These are phyloP conservation scores for Dicycla oo DNA, from an alignment of 2,888 invertebrate genomes.

Conservation along the genomic window DNA sequence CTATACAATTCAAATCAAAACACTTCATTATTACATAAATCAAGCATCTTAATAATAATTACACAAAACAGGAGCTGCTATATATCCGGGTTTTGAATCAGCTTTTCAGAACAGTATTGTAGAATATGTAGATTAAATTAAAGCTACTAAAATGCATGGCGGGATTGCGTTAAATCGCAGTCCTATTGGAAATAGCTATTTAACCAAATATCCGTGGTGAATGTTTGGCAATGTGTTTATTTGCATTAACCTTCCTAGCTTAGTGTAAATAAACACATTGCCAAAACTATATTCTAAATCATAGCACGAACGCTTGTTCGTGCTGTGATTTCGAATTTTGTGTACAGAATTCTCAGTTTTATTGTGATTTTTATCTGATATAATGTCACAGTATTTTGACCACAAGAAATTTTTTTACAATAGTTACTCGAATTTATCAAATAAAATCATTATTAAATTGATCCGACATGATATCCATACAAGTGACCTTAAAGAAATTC, in stretches of 20 bases:
- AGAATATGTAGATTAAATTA: constrained; percentile 34
- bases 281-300: too few relatives aligned
- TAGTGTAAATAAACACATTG: too few relatives aligned
- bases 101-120: constrained; percentile 3
- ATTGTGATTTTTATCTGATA: background rate
- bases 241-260: too few relatives aligned
- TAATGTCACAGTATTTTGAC: too few relatives aligned
- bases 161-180: constrained; percentile 30
- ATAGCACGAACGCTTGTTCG: too few relatives aligned
- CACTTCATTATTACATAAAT: background rate
- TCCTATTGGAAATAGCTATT: constrained; percentile 36
- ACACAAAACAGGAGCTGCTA: background rate
- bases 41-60: background rate
- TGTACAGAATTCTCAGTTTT: background rate
- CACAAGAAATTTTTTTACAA: too few relatives aligned
- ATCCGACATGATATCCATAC: too few relatives aligned
- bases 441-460: too few relatives aligned
- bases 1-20: too few relatives aligned
- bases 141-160: constrained; percentile 38
- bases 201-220: constrained; percentile 34
- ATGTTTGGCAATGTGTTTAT: constrained; percentile 28
- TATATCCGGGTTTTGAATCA: background rate
- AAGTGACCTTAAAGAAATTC: too few relatives aligned
- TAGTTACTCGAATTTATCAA: too few relatives aligned
- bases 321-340: constrained; percentile 12